These are phyloP conservation scores for Oceanodroma leucorhoa DNA, from an alignment of 2,797 vertebrate species.

Conservation along the genomic window DNA sequence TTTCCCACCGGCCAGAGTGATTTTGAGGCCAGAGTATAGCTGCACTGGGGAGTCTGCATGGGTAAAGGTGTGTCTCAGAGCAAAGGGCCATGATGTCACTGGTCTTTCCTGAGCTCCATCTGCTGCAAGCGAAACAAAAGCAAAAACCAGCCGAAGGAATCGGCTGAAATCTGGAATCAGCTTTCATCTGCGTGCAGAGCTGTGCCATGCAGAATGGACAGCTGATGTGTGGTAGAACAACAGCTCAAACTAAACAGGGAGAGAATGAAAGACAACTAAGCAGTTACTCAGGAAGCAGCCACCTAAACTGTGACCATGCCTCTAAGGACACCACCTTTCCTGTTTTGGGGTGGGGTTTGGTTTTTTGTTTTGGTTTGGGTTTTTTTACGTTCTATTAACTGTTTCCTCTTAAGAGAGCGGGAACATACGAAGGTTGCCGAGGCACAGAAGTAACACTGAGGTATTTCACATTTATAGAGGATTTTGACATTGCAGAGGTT, in stretches of 20 bases:
- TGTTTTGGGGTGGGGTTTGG: not conserved
- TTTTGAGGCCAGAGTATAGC: not conserved
- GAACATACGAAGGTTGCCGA: too few species aligned
- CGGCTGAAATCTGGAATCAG: not conserved
- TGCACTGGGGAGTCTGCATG: not conserved
- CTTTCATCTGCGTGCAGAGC: not conserved
- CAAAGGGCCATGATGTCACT: not conserved
- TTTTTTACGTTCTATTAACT: not conserved
- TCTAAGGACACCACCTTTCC: not conserved
- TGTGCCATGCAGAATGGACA: not conserved
- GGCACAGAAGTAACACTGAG: not conserved
- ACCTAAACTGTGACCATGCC: not conserved
- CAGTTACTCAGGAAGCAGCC: not conserved
- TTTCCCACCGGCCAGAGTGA: not conserved
- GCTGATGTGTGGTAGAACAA: fast-evolving
- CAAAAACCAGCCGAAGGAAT: not conserved
- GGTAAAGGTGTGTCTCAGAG: not conserved
- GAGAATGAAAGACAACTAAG: not conserved
- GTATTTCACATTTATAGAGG: not conserved
- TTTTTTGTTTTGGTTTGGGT: not conserved
- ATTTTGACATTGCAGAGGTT: not conserved
- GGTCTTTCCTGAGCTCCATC: not conserved
- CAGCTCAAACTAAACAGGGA: not conserved
- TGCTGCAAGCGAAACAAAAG: not conserved
- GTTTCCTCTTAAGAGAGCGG: not conserved